Evolutionary conservation across 2,797 vertebrate genomes (phyloP).

Genomic region (Myotis planiceps): DNA sequence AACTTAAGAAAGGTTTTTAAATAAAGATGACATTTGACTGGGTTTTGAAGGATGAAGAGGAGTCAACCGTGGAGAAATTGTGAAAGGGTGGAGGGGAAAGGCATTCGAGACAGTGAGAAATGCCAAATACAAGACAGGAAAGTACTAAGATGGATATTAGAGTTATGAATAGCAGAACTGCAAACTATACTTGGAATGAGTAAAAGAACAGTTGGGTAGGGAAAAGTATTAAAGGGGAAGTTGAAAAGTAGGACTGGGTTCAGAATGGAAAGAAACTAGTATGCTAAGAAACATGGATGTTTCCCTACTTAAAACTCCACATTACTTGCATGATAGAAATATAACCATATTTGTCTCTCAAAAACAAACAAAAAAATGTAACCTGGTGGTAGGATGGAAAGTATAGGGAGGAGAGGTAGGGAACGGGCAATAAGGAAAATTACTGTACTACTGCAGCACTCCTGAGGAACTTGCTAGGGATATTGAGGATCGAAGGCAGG

Average conservation of each 20-base stretch:
- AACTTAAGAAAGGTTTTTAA: neutral
- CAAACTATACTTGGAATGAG: neutral
- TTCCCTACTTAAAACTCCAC: neutral
- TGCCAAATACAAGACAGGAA: neutral
- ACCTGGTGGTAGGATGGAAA: neutral
- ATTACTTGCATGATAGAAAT: neutral
- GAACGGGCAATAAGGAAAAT: neutral
- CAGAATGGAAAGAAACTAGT: neutral
- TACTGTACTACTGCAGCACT: neutral
- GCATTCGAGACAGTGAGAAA: neutral
- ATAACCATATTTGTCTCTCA: slow-evolving; percentile 20
- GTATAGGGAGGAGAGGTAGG: neutral
- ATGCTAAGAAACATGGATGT: neutral
- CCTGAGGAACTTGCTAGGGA: neutral
- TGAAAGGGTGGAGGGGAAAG: neutral
- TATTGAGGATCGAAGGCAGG: neutral
- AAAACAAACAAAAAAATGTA: neutral
- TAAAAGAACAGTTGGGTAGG: neutral
- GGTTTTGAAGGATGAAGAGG: slow-evolving; percentile 31
- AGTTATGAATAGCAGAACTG: neutral
- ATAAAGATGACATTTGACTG: neutral
- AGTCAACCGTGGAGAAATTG: neutral
- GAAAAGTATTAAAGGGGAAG: neutral
- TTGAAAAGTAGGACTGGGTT: neutral
- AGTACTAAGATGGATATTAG: neutral